These are phyloP conservation scores for Montipora capitata DNA, from an alignment of 92 coral and sea anemone genomes.

Conservation along the genomic window DNA sequence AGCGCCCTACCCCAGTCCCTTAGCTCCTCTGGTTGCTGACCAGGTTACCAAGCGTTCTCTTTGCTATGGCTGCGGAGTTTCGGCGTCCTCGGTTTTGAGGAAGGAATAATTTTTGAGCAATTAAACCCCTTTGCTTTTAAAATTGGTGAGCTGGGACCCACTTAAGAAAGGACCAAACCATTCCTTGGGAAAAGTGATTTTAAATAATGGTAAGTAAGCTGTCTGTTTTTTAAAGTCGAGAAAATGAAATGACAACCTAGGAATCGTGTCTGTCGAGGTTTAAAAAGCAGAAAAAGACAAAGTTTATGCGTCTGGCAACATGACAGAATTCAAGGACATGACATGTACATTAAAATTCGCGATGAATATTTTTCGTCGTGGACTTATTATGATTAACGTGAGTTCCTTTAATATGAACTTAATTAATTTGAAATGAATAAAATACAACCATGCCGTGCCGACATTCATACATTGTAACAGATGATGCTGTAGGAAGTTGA, in stretches of 20 bases:
- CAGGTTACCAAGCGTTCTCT: conserved; percentile 33
- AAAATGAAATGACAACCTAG: neutral
- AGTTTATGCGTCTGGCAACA: neutral
- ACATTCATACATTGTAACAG: no score
- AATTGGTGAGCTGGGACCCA: neutral
- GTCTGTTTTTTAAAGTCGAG: neutral
- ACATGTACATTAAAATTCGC: neutral
- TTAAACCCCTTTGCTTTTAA: neutral
- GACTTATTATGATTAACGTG: no score
- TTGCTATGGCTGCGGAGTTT: conserved; percentile 59
- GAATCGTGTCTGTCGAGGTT: neutral
- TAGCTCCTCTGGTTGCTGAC: neutral
- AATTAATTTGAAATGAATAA: no score
- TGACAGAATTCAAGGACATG: neutral
- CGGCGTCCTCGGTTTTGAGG: conserved; percentile 38
- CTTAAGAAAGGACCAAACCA: neutral
- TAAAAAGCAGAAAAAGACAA: no score
- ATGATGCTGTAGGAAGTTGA: no score
- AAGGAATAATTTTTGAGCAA: neutral
- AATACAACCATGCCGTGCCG: no score
- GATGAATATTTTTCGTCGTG: neutral
- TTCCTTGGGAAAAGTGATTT: neutral
- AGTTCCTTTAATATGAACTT: no score
- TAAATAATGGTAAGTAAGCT: conserved; percentile 33
- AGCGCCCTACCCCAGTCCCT: no score